Evolutionary conservation across 2,113 vertebrate species (phyloP).

Genomic region (Neomonachus schauinslandi): DNA sequence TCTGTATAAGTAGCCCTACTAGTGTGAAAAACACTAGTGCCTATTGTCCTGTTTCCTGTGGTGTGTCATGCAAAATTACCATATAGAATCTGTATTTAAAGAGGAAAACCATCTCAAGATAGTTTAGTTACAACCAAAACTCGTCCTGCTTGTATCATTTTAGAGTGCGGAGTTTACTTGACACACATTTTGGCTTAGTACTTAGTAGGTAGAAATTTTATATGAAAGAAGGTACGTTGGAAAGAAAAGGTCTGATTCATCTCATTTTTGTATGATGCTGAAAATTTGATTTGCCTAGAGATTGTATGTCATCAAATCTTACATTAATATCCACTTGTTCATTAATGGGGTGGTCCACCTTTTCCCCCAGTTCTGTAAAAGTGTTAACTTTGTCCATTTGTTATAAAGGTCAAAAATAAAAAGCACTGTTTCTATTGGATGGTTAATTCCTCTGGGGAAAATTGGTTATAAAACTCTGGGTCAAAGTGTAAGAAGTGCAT

Average conservation of each 20-base stretch:
- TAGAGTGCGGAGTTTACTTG: neutral
- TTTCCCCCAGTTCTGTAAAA: neutral
- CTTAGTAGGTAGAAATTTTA: neutral
- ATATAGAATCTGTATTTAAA: neutral
- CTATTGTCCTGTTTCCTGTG: neutral
- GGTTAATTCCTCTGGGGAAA: neutral
- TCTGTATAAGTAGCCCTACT: neutral
- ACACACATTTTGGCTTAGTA: neutral
- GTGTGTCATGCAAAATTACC: neutral
- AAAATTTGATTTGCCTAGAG: conserved; percentile 13
- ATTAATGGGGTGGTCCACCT: neutral
- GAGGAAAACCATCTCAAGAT: neutral
- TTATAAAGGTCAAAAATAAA: conserved; percentile 15
- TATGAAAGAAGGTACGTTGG: neutral
- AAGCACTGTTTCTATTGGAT: conserved; percentile 25
- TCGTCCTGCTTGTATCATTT: neutral
- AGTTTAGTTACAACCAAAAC: neutral
- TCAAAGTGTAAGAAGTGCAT: neutral
- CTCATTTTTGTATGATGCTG: neutral
- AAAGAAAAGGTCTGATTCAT: conserved; percentile 8
- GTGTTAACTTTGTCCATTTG: conserved; percentile 16
- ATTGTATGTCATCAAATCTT: neutral
- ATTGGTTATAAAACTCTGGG: neutral
- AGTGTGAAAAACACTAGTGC: neutral
- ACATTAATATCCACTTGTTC: neutral